Base-by-base conservation (phyloP, 2,113 vertebrate genomes). In the Eurystomus gularis region DNA sequence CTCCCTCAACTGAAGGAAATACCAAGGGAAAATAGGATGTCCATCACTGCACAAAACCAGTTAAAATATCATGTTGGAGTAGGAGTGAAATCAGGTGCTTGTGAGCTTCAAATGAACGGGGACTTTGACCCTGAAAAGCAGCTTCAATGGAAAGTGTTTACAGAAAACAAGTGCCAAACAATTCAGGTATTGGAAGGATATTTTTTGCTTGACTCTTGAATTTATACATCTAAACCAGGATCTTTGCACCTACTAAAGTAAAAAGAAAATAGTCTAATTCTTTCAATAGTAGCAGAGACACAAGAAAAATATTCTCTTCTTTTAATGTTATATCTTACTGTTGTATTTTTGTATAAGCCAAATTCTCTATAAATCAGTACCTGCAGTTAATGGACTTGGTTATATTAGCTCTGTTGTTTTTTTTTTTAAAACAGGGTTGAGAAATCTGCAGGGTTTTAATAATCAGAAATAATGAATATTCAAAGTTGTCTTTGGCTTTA, bases 101-200 rank as follows among this genome's bases (percentile, higher is more conserved):
- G 98, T 87, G 72, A 87, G 4, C 88, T 98, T 51, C 95, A 96
- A 40, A 94, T 97, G 82, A 96, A 93, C 0, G 98, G 97, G 19
- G 94, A 91, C 70, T 96, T 98, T 13, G 80, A 97, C 69, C 92
- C 96, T 39, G 95, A 97, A 48, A 90, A 95, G 35, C 98, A 94
- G 81, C 96, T 98, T 75, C 98, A 97, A 83, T 98, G 98, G 97
- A 95, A 95, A 55, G 90, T 98, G 64, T 55, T 96, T 75, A 80
- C 98, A 54, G 95, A 98, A 96, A 98, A 98, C 93, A 98, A 98
- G 94, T 98, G 98, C 76, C 97, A 97, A 69, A 35, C 70, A 35
- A 79, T 98, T 79, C 97, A 98, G 98, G 98, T 98, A 95, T n/a
- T 40, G 10, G 18, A 42, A 90, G 26, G 26, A n/a, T 5, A 57